These are phyloP conservation scores for Micromesistius poutassou DNA, from an alignment of 2,797 vertebrate species.

Conservation along the genomic window DNA sequence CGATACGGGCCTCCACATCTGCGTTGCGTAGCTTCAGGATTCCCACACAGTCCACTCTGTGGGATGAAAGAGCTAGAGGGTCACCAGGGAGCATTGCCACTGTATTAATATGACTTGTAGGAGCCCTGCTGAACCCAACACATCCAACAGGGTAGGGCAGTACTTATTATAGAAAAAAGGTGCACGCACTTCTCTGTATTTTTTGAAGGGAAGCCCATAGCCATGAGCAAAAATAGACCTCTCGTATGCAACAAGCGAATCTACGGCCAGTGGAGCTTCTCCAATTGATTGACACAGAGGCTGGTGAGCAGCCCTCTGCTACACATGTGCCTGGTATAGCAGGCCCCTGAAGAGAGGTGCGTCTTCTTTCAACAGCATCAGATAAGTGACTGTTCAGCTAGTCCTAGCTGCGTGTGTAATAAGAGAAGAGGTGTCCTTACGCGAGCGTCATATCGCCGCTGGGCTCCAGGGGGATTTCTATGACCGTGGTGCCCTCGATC, in stretches of 20 bases:
- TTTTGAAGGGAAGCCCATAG: background rate
- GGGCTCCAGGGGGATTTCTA: slow-evolving; percentile 94
- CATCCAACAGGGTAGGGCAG: background rate
- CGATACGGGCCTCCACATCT: slow-evolving; percentile 97
- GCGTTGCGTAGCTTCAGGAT: slow-evolving; percentile 97
- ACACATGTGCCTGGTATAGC: too few species aligned
- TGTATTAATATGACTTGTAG: background rate
- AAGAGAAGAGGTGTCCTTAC: slow-evolving; percentile 72
- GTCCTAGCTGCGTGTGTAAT: too few species aligned
- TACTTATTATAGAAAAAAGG: too few species aligned
- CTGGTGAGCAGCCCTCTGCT: too few species aligned
- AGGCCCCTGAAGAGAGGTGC: too few species aligned
- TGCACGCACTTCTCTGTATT: too few species aligned
- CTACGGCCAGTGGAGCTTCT: too few species aligned
- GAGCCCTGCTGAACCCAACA: background rate
- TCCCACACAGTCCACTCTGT: slow-evolving; percentile 96
- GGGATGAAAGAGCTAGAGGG: slow-evolving; percentile 6
- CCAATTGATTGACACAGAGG: too few species aligned
- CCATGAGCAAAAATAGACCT: background rate
- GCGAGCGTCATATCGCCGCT: slow-evolving; percentile 92
- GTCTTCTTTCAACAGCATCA: too few species aligned
- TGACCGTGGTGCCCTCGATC: slow-evolving; percentile 95
- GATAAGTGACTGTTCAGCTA: too few species aligned
- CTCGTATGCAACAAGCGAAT: background rate
- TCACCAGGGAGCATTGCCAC: background rate